Base-by-base conservation (phyloP, 2,113 vertebrate genomes). In the Xenopus borealis region DNA sequence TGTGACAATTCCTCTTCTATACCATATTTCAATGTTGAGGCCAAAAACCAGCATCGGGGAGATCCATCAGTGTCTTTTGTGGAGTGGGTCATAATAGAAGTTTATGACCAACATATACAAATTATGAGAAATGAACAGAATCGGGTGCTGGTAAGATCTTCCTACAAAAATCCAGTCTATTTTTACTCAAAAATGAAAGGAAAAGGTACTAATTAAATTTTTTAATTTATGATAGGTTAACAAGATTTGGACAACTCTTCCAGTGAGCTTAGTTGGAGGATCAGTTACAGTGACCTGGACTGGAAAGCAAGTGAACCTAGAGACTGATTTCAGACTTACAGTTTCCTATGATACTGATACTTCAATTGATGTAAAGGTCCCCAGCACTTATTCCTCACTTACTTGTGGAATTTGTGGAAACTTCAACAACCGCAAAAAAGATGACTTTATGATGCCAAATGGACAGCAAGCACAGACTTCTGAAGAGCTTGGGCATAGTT, bases 361-460 rank as follows among this genome's bases (percentile, higher is more conserved):
- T 10, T 81, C 79, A 1, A 79, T 92, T 20, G 82, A 87, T 0
- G 59, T 92, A 30, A 79, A 47, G 8, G 59, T 92, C 12, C 89
- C 91, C 0, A 69, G 76, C 12, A 27, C 46, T 3, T 91, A 88
- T 73, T 87, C 86, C 0, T 20, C 81, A 63, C 72, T 84, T 65
- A 81, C 88, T 13, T 92, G 91, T 20, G 91, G 92, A 69, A 82
- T 92, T 70, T 93, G 91, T 64, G 90, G 91, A 18, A 92, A 91
- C 81, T 92, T 87, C 30, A 92, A 91, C 79, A 63, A 79, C 17
- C 8, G 71, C 17, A 78, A 18, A 58, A 71, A 58, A 17, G 89
- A 92, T 71, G 89, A 93, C 72, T 79, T 83, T 65, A 81, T 10
- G 17, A 82, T 65, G 63, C 68, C 81, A 0, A 79, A 84, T 55